These are phyloP conservation scores for Salvelinus sp. DNA, from an alignment of 2,113 vertebrate genomes.

Conservation along the genomic window DNA sequence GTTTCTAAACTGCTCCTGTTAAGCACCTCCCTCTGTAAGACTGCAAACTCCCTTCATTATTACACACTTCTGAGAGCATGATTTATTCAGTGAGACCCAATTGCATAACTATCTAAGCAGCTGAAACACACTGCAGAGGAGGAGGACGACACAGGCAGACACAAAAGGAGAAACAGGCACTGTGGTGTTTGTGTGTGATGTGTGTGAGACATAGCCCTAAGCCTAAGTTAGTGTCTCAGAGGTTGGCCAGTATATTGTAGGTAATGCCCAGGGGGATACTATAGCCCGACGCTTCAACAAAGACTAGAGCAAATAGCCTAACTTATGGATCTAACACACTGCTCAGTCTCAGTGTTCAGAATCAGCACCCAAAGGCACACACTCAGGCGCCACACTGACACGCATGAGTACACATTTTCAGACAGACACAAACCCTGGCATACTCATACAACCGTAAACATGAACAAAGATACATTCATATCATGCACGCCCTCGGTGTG, in stretches of 20 bases:
- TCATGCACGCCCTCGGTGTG: not conserved
- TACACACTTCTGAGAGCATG: slow-evolving; percentile 39
- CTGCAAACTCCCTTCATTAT: slow-evolving; percentile 46
- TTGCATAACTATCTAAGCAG: slow-evolving; percentile 4
- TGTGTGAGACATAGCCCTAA: no score
- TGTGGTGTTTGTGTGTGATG: no score
- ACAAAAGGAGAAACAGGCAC: not conserved
- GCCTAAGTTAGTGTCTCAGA: not conserved
- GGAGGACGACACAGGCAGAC: not conserved
- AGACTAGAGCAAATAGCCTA: not conserved
- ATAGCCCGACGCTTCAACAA: not conserved
- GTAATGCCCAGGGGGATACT: not conserved
- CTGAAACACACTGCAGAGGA: not conserved
- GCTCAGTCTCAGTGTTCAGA: not conserved
- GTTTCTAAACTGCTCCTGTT: not conserved
- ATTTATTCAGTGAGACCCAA: slow-evolving; percentile 35
- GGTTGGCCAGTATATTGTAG: not conserved
- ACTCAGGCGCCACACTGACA: not conserved
- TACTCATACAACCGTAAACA: not conserved
- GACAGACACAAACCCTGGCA: not conserved
- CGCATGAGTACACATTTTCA: not conserved
- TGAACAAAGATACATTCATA: not conserved
- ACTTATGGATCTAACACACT: not conserved
- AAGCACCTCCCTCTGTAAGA: slow-evolving; percentile 24
- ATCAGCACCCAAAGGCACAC: not conserved